Conservation (phyloP, 1,140 invertebrate genomes). For the Cataglyphis hispanica region DNA sequence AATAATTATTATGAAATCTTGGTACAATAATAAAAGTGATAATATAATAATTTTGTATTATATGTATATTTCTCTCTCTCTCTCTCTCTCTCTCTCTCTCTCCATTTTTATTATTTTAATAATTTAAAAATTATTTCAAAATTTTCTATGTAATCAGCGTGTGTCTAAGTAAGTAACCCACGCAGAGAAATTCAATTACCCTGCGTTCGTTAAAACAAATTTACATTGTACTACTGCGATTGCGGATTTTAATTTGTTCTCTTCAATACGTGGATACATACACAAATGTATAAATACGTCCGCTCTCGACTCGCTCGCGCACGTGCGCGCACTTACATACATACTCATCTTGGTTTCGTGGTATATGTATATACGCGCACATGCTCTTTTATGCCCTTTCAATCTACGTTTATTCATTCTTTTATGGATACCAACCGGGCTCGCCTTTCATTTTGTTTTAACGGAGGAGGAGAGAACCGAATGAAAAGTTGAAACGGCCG, state of each 20-base stretch:
- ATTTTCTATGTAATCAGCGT: not conserved
- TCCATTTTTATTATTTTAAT: not conserved
- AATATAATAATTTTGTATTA: no score
- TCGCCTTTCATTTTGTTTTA: constrained; percentile 81
- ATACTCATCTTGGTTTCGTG: not conserved
- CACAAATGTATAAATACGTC: constrained; percentile 50
- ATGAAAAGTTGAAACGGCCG: constrained; percentile 73
- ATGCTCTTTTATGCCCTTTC: constrained; percentile 78
- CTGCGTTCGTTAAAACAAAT: constrained; percentile 67
- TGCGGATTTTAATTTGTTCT: constrained; percentile 66
- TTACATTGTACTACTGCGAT: constrained; percentile 63
- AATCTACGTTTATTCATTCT: constrained; percentile 81
- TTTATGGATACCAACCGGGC: constrained; percentile 75
- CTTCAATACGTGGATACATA: constrained; percentile 43
- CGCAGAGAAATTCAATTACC: constrained; percentile 67
- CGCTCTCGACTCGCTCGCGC: constrained; percentile 13
- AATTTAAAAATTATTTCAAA: no score
- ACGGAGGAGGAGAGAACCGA: constrained; percentile 68
- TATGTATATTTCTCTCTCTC: no score
- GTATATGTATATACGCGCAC: constrained; percentile 46
- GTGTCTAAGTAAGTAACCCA: constrained; percentile 41
- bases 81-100: no score
- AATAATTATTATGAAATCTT: not conserved
- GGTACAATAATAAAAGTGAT: not conserved
- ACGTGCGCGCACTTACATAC: not conserved